Conservation (phyloP, 2,113 vertebrate species). For the Dasyprocta punctata region DNA sequence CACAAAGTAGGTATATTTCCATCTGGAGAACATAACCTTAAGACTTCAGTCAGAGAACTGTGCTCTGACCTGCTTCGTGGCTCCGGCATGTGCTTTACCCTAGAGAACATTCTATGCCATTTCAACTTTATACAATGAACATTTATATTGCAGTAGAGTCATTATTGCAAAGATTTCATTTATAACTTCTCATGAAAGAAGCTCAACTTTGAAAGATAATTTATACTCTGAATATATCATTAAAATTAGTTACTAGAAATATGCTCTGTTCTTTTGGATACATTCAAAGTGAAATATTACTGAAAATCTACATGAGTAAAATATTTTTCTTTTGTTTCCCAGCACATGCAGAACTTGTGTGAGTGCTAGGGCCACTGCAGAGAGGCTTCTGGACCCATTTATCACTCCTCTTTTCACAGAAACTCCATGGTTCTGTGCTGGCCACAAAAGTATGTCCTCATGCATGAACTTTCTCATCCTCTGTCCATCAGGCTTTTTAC, state of each 20-base stretch:
- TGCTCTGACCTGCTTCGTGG: background rate
- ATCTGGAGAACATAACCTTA: background rate
- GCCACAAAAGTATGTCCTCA: background rate
- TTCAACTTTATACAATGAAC: background rate
- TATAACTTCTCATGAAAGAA: background rate
- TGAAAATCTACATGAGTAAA: background rate
- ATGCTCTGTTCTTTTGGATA: background rate
- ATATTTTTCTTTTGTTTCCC: background rate
- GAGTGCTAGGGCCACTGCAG: background rate
- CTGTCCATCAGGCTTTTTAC: background rate
- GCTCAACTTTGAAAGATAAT: background rate
- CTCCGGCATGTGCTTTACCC: background rate
- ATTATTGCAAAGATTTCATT: background rate
- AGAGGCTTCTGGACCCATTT: background rate
- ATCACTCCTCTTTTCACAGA: background rate
- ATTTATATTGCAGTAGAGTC: background rate
- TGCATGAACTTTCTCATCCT: background rate
- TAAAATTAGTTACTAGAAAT: conserved; percentile 12
- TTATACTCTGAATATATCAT: background rate
- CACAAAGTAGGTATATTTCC: background rate
- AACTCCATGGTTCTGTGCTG: background rate
- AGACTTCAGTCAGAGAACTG: background rate
- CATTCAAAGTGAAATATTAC: background rate
- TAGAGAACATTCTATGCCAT: background rate
- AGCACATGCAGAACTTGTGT: background rate